Base-by-base conservation (phyloP, 2,888 invertebrate genomes). In the Chymomyza caudatula region DNA sequence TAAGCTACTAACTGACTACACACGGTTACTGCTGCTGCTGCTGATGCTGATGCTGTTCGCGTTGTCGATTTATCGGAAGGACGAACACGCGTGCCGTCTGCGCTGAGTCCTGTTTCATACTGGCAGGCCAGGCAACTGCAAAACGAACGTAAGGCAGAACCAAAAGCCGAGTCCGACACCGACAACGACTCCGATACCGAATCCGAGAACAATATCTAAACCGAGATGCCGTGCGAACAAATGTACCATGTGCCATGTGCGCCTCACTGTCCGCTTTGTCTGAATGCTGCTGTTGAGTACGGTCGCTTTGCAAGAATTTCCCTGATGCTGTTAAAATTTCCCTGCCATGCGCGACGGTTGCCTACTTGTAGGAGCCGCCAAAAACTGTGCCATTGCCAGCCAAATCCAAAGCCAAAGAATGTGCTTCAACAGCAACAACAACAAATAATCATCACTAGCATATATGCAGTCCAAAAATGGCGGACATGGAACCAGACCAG, bases 71-170 rank as follows among this genome's bases (percentile, higher is more conserved):
- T 58, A 37, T 37, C 29, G 29, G n/a, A 6, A 17, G 20, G 75
- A 71, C 84, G 78, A 78, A 82, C 29, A 82, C 86, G 79, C 82
- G 82, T 82, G 85, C 86, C 86, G 85, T 82, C 82, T 85, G 83
- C 83, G 82, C 85, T 82, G 82, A 82, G 82, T 82, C 82, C 82
- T 82, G 85, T 82, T 82, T 82, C 82, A 82, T 82, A 82, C 82
- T 82, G 11, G n/a, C n/a, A n/a, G n/a, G n/a, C n/a, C n/a, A n/a
- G n/a, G n/a, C n/a, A 51, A 51, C 29, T 37, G 25, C 4, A 25
- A n/a, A n/a, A n/a, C n/a, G n/a, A n/a, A n/a, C n/a, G n/a, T n/a
- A n/a, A n/a, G n/a, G n/a, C 25, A 37, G 29, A 8, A 37, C 5
- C 29, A 37, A 37, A 37, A 37, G 29, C 29, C 11, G 29, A 8